Conservation (phyloP, 2,797 vertebrate species). For the Liasis olivaceus region DNA sequence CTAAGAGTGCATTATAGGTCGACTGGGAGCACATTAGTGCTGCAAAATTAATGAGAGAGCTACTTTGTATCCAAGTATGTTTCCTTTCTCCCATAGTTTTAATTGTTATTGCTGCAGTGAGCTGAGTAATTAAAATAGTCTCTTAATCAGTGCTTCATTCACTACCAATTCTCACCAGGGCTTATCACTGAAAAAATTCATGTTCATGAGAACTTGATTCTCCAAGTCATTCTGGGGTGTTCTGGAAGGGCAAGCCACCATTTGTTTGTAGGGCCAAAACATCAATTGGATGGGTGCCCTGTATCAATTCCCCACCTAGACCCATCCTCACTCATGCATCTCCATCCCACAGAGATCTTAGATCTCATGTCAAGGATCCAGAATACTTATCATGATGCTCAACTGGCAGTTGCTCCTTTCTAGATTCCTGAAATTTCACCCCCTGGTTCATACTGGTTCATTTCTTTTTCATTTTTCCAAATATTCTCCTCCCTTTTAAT, state of each 20-base stretch:
- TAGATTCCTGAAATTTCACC: too few species aligned
- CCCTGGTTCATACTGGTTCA: too few species aligned
- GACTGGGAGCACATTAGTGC: background rate
- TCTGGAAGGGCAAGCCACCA: background rate
- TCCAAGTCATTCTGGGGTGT: background rate
- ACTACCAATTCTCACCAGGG: background rate
- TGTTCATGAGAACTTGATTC: background rate
- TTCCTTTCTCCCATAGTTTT: background rate
- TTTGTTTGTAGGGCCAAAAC: background rate
- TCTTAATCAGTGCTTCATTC: background rate
- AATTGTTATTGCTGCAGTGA: slow-evolving; percentile 6
- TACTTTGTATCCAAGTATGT: slow-evolving; percentile 4
- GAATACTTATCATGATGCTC: too few species aligned
- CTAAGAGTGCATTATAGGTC: slow-evolving; percentile 30
- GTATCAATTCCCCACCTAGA: too few species aligned
- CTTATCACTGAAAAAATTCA: background rate
- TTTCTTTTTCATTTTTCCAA: too few species aligned
- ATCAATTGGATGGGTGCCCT: background rate
- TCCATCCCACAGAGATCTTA: too few species aligned
- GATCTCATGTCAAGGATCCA: too few species aligned
- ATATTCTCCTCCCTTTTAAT: too few species aligned
- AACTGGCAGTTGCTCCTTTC: too few species aligned
- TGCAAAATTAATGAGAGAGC: slow-evolving; percentile 26
- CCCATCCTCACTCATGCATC: too few species aligned
- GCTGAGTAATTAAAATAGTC: slow-evolving; percentile 4